Percentiles rank a stretch among this genome's conserved stretches.
Conservation (phyloP, 2,888 invertebrate genomes). For the Drosophila dives region DNA sequence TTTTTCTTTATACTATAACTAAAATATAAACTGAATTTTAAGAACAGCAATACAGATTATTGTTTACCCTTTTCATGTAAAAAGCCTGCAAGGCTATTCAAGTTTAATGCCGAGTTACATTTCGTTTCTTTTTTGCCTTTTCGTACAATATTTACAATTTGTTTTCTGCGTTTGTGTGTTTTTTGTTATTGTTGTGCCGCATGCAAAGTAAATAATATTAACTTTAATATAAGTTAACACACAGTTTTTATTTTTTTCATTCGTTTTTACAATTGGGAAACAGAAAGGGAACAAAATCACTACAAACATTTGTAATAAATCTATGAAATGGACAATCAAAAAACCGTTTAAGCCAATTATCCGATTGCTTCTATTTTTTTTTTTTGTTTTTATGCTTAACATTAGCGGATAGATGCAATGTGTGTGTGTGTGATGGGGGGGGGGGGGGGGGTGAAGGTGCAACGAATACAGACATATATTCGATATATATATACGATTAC, state of each 20-base stretch:
- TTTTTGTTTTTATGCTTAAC: slow-evolving; percentile 2
- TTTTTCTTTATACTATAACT: not conserved
- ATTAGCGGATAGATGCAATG: not conserved
- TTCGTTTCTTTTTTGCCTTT: not conserved
- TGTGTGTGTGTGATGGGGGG: too few relatives aligned
- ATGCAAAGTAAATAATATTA: slow-evolving; percentile 12
- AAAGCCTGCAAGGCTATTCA: slow-evolving; percentile 2
- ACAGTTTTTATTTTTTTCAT: slow-evolving; percentile 6
- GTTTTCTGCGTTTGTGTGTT: too few relatives aligned
- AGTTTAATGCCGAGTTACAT: not conserved
- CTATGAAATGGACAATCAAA: slow-evolving; percentile 8
- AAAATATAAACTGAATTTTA: not conserved
- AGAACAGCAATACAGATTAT: not conserved
- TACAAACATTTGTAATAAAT: slow-evolving; percentile 25
- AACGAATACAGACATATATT: slow-evolving; percentile 29
- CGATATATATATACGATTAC: slow-evolving; percentile 26
- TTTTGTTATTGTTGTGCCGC: not conserved
- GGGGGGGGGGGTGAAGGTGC: not conserved
- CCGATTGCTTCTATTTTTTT: slow-evolving; percentile 1
- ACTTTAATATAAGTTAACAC: slow-evolving; percentile 29
- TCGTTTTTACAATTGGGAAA: slow-evolving; percentile 2
- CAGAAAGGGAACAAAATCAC: slow-evolving; percentile 39
- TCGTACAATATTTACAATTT: not conserved
- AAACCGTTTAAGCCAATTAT: not conserved
- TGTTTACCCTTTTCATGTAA: not conserved